Percentiles rank a stretch among this genome's conserved stretches.
Evolutionary conservation across 2,113 vertebrate species (phyloP).

Genomic region (Grammomys surdaster): DNA sequence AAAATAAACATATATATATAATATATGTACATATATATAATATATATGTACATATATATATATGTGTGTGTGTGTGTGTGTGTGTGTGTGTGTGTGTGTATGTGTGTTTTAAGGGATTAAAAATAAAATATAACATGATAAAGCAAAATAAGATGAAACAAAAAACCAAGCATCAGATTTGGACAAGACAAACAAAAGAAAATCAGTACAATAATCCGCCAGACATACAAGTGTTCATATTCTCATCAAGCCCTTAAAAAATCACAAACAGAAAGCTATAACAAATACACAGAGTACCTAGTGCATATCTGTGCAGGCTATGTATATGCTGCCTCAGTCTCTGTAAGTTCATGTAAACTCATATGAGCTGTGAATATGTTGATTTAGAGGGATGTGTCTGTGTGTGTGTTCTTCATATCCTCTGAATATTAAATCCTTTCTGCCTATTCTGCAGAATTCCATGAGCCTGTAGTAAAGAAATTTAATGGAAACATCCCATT

Average conservation of each 20-base stretch:
- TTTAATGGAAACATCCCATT: not conserved
- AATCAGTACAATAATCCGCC: not conserved
- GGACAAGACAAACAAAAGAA: not conserved
- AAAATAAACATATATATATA: not conserved
- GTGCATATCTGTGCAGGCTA: not conserved
- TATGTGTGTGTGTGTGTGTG: too few relatives aligned
- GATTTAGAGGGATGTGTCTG: not conserved
- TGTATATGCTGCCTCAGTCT: not conserved
- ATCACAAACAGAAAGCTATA: not conserved
- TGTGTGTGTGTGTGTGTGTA: too few relatives aligned
- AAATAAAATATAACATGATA: not conserved
- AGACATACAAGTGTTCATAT: not conserved
- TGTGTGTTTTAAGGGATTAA: not conserved
- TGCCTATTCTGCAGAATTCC: not conserved
- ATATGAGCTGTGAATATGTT: not conserved
- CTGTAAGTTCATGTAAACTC: not conserved
- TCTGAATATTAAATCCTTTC: not conserved
- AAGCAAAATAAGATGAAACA: not conserved
- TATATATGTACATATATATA: too few relatives aligned
- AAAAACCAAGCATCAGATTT: not conserved
- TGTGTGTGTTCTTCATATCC: not conserved
- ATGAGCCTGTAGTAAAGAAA: not conserved
- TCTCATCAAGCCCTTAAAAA: not conserved
- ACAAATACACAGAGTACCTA: not conserved
- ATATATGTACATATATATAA: too few relatives aligned